Base-by-base conservation (phyloP, 2,797 vertebrate genomes). In the Notolepis coatsorum region DNA sequence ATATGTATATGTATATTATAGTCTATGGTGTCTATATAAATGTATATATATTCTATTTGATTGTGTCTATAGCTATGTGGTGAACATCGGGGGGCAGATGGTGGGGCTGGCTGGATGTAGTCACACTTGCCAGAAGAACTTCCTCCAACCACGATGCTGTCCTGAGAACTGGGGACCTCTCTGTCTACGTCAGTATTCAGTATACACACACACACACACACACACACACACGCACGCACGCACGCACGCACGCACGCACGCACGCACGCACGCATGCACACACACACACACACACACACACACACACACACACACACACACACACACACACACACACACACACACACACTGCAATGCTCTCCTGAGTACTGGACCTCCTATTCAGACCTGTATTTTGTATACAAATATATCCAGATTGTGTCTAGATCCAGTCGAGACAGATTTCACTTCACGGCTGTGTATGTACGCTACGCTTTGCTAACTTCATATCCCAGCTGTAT, bases 131-230 rank as follows among this genome's bases (percentile, higher is more conserved):
- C 81, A 71, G 61, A 94, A 84, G 62, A 79, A 72, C 0, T 58
- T 71, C 55, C 86, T 89, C 7, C 65, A 90, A 59, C 91, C 85
- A 15, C 73, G 46, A 6, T 99, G 97, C 81, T 99, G 97, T 68
- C 86, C 92, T 1, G 91, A 93, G 46, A 91, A 92, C 81, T 99
- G 96, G 95, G 96, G 97, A 4, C 82, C 92, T 0, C 82, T 93
- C 46, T 99, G 97, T 80, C 85, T 93, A 0, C 64, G 97, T 98
- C 92, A 80, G 93, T 78, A 18, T 5, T 33, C 33, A 37, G 37
- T 12, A 43, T 31, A 66, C 49, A 65, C 25, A 52, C 62, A 51
- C 61, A 50, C 46, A 61, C 47, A 30, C 53, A 61, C 41, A 45
- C 54, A 45, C 45, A 46, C 43, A 46, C 23, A 46, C 23, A 46